Base-by-base conservation (phyloP, 2,888 invertebrate species). In the Cerastis leucographa region DNA sequence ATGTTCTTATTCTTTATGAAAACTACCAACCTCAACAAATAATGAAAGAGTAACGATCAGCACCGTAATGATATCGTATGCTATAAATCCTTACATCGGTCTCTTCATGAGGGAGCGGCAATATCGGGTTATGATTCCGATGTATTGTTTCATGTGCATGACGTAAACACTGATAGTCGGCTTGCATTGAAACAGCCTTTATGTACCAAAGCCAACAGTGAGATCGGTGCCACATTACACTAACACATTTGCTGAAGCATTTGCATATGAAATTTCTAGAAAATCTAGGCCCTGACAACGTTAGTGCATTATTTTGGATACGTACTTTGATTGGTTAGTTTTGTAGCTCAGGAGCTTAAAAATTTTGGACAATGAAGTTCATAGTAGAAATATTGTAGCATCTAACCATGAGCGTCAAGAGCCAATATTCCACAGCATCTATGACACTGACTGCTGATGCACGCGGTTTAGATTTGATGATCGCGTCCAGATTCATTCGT, bases 111-210 rank as follows among this genome's bases (percentile, higher is more conserved):
- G 84, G 51, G 71, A 70, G 12, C 65, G 4, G 22, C 17, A 56
- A 74, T 80, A 83, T 71, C 81, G 81, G 40, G 65, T 65, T 81
- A 84, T 69, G 85, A 61, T 76, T 74, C 64, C 64, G 64, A n/a
- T 44, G 67, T 44, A 83, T 80, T 84, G 81, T 83, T 62, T 71
- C 85, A 68, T 42, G 61, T 59, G 54, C 54, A n/a, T 80, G 81
- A 71, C 81, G 49, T 67, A 65, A 67, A 29, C 81, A 62, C 68
- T 25, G 75, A 75, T 80, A 51, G 59, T 69, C 44, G 59, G 59
- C 69, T 59, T 42, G 42, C 40, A 84, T 74, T 74, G 49, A 74
- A 86, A 72, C 42, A 44, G 54, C 40, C 56, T 64, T 51, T 40
- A 44, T 46, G 29, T 65, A 59, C 9, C 65, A 35, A 44, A 29